Conservation (phyloP, 2,888 invertebrate species). For the Epistrophella euchroma region DNA sequence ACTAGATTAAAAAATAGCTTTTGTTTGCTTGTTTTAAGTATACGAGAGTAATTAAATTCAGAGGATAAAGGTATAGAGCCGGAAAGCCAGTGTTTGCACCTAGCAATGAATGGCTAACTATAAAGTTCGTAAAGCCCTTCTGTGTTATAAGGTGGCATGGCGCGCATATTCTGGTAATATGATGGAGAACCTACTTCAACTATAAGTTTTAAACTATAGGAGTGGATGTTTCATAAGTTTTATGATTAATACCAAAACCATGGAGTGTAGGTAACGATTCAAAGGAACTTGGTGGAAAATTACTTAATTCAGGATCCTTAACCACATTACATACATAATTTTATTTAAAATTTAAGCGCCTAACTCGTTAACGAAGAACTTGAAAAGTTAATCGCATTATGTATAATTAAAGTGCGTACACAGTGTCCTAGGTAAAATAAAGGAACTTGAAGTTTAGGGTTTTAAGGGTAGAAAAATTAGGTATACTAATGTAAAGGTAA, state of each 20-base stretch:
- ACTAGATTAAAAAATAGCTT: neutral
- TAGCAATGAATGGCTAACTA: neutral
- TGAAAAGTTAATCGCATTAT: neutral
- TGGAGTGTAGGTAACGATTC: neutral
- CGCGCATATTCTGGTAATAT: neutral
- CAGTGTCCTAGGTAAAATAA: neutral
- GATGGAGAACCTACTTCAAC: neutral
- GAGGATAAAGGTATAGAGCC: slow-evolving; percentile 1
- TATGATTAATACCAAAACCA: slow-evolving; percentile 9
- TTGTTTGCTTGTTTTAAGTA: neutral
- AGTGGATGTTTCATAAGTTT: slow-evolving; percentile 1
- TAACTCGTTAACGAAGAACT: neutral
- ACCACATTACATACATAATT: neutral
- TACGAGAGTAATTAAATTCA: neutral
- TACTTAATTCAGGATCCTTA: neutral
- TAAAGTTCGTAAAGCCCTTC: slow-evolving; percentile 1
- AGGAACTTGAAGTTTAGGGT: neutral
- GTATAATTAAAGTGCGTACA: neutral
- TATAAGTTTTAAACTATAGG: neutral
- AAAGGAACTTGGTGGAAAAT: neutral
- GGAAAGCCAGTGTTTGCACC: neutral
- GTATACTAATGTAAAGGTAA: too few species aligned
- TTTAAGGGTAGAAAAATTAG: neutral
- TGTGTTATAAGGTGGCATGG: neutral
- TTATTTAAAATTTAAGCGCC: neutral